Evolutionary conservation across 2,797 vertebrate genomes (phyloP), one percentile per base, ranked within the genome.

Genomic region (Coluber constrictor): DNA sequence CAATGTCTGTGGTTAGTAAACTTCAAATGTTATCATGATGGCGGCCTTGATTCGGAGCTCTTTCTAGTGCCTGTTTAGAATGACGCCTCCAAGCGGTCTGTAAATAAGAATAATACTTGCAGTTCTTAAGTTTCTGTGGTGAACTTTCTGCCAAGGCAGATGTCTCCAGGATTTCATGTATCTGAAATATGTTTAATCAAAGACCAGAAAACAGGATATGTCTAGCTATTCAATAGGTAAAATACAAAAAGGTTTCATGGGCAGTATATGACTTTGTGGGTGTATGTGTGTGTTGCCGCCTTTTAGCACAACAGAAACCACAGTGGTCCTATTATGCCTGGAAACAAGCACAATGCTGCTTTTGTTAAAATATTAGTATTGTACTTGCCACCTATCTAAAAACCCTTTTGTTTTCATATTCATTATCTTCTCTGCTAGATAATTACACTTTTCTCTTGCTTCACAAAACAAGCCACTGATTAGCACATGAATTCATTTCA

Each of bases 361-460:
- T 94, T 96, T 95, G 93, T 94, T 94, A 93, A 95, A 95, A 92
- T 61, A 92, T 94, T 92, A 90, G 56, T 59, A 95, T 95, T 95
- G 88, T 95, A 94, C 89, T 95, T 93, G 70, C n/a, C 86, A 93
- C 95, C 89, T 90, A 79, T 92, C 60, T 93, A 88, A n/a, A 95
- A 94, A 95, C 86, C 43, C 59, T 95, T 96, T 93, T 95, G 93
- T 96, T 95, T 95, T 94, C 92, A 92, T 94, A 90, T 90, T 94
- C 59, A 90, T 96, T 96, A 94, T 92, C 66, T 92, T 55, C 94
- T 90, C 27, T 83, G 8, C 88, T 92, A 93, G 83, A 88, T 96
- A 94, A 92, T 66, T 90, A 89, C 88, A 54, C 92, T 95, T 94
- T 93, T 94, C 89, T 95, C 93, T 93, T 94, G n/a, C 74, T 94